Base-by-base conservation (phyloP, 2,888 invertebrate genomes). In the Ochropleura leucogaster region DNA sequence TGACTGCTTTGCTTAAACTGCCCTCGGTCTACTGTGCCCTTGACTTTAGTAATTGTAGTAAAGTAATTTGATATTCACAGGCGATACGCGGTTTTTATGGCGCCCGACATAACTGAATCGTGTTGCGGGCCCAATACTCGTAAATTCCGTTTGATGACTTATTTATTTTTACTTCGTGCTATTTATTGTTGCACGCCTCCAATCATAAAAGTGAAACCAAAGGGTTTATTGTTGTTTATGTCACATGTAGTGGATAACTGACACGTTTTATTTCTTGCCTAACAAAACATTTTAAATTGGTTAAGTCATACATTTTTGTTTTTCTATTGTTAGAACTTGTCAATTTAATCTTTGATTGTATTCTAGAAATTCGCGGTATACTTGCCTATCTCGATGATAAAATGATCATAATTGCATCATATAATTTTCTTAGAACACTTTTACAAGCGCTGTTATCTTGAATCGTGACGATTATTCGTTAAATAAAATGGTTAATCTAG, bases 1-100 rank as follows among this genome's bases (percentile, higher is more conserved):
- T 70, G 70, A 49, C 64, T 69, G 59, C 59, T 65, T 68, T 10
- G 51, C 49, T 69, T 60, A 46, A 55, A 69, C 51, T 68, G 42
- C 18, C 64, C 46, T 16, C 40, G 40, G 67, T 40, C 30, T 44
- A 57, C 44, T 65, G 53, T 76, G 79, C 44, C 79, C 79, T 79
- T 80, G 80, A 63, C 65, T 30, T 72, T 46, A 42, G 66, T 69
- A 71, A 77, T 81, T 80, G 79, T 68, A 66, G 76, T 65, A 73
- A 78, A 84, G 75, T 79, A 63, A 86, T 86, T 78, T 77, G 80
- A 88, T 87, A 88, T 84, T 79, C 81, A 72, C 67, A 53, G 64
- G 70, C 72, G 81, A 85, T 85, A 76, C 72, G 70, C 62, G 72
- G 72, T 73, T 67, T 77, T 84, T 79, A 83, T 73, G 66, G 65